These are phyloP conservation scores for Drosophila kanekoi DNA, from an alignment of 2,888 invertebrate genomes.

Conservation along the genomic window DNA sequence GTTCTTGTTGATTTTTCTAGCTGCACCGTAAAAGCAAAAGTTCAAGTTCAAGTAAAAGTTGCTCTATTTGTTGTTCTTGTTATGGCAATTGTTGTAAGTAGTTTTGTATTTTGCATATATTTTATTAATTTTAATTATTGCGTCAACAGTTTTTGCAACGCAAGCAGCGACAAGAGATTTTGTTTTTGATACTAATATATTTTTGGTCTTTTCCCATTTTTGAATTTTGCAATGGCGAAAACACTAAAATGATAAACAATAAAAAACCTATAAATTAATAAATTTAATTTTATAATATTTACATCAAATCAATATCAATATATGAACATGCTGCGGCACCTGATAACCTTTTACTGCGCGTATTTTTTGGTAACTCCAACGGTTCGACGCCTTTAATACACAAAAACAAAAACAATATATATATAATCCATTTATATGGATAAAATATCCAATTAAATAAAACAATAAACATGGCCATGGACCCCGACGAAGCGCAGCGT, in stretches of 20 bases:
- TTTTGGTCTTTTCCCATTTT: constrained; percentile 77
- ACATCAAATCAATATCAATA: constrained; percentile 7
- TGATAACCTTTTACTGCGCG: constrained; percentile 35
- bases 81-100: constrained; percentile 59
- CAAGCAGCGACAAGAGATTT: constrained; percentile 7
- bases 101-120: constrained; percentile 51
- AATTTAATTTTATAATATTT: constrained; percentile 1
- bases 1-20: constrained; percentile 32
- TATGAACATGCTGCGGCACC: constrained; percentile 41
- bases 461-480: constrained; percentile 60
- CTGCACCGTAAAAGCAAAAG: constrained; percentile 39
- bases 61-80: constrained; percentile 28
- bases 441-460: constrained; percentile 1
- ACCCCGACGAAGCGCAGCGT: constrained; percentile 86
- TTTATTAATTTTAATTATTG: constrained; percentile 14
- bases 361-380: constrained; percentile 56
- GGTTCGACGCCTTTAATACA: constrained; percentile 43
- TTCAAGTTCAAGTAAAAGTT: constrained; percentile 23
- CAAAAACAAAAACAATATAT: constrained; percentile 13
- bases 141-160: constrained; percentile 37
- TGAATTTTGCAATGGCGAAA: constrained; percentile 71
- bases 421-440: constrained; percentile 37
- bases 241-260: constrained; percentile 1
- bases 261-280: neutral
- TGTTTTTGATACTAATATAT: constrained; percentile 74